Base-by-base conservation (phyloP, 2,797 vertebrate species). In the Rhinella marina region DNA sequence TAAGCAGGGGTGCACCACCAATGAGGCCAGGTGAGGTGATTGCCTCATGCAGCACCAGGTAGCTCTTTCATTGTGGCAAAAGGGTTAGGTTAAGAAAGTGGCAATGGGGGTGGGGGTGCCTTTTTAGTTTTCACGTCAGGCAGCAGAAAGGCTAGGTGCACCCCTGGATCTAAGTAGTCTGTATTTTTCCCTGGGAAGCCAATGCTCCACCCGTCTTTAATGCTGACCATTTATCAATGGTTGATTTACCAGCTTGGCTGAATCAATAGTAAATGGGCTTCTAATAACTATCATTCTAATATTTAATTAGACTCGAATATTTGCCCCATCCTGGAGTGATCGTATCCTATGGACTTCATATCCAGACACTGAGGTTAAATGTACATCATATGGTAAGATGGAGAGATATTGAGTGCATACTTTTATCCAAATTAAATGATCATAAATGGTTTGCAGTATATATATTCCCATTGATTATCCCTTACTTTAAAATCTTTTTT, bases 271-370 rank as follows among this genome's bases (percentile, higher is more conserved):
- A 27, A 54, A 29, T 57, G 16, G 76, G 0, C 54, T 59, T 61
- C 56, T 59, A 6, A 52, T 32, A 21, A 5, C n/a, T 84, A 17
- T 32, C 5, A 50, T 59, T 52, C 10, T 29, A 21, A 13, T 87
- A 70, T 66, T n/a, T 61, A 48, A 9, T 0, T n/a, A 89, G 88
- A 86, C 88, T 70, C 72, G 84, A 23, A 59, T 86, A 77, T 77
- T 59, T 64, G 96, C 96, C 25, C 96, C 96, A 0, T 96, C 96
- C 0, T 97, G 96, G 96, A 96, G 96, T 90, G 96, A 97, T 85
- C 92, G 96, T 73, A 94, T 97, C 90, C 92, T 97, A 78, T 96
- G 95, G 96, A 96, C 95, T 91, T 96, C 96, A 72, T 96, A 96
- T 92, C 95, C 96, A 57, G 95, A 96, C 88, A 95, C 93, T 0